Evolutionary conservation across 2,888 invertebrate species (phyloP).

Genomic region (Myopa testacea): DNA sequence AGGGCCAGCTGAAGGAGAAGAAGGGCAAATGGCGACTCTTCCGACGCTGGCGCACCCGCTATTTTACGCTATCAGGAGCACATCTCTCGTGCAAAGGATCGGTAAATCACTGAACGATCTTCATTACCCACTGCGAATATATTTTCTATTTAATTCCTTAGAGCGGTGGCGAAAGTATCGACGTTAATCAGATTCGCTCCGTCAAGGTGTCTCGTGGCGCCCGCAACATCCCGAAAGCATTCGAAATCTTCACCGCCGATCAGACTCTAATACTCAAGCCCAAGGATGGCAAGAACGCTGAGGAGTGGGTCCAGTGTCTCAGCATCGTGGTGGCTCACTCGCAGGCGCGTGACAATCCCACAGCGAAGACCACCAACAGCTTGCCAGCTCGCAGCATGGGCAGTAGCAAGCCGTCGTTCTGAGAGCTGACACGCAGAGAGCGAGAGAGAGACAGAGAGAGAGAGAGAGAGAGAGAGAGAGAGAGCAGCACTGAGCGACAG

Average conservation of each 20-base stretch:
- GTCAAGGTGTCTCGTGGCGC: constrained; percentile 94
- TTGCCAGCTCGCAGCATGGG: constrained; percentile 68
- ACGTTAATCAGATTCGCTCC: constrained; percentile 92
- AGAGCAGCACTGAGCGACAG: background rate
- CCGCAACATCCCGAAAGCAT: constrained; percentile 93
- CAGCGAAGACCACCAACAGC: constrained; percentile 68
- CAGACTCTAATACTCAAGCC: constrained; percentile 94
- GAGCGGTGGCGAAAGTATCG: constrained; percentile 88
- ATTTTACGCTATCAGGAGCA: constrained; percentile 93
- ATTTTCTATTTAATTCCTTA: constrained; percentile 57
- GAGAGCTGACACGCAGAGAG: constrained; percentile 31
- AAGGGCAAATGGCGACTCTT: constrained; percentile 93
- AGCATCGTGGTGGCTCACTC: constrained; percentile 90
- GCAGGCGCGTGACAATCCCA: constrained; percentile 68
- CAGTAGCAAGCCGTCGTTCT: constrained; percentile 66
- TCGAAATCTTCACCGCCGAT: constrained; percentile 96
- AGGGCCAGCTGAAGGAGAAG: constrained; percentile 91
- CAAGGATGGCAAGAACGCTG: constrained; percentile 92
- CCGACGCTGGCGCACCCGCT: constrained; percentile 91
- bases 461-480: background rate
- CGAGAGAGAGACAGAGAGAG: background rate
- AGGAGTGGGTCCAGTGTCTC: constrained; percentile 95
- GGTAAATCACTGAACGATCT: constrained; percentile 70
- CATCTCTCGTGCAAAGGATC: constrained; percentile 89
- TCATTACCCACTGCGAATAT: background rate